Conservation (phyloP, 1,140 invertebrate genomes). For the Heterodera carotae region DNA sequence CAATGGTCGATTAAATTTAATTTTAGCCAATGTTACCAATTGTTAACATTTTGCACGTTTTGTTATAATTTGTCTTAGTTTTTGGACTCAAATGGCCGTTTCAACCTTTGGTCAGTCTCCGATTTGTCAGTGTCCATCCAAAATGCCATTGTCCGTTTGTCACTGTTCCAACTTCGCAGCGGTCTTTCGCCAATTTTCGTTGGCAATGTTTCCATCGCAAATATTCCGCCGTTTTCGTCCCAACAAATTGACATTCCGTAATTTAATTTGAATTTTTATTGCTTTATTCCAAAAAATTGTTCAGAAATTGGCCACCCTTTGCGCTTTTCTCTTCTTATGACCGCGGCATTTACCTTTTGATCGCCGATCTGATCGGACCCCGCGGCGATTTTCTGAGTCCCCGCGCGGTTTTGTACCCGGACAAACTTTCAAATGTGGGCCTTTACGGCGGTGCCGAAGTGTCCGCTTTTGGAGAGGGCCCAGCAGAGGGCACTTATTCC, state of each 20-base stretch:
- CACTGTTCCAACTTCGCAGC: conserved; percentile 26
- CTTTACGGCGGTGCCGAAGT: conserved; percentile 32
- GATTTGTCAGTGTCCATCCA: conserved; percentile 30
- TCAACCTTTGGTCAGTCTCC: conserved; percentile 51
- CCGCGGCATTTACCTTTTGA: conserved; percentile 24
- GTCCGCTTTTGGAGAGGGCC: conserved; percentile 1
- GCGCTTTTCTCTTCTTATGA: conserved; percentile 20
- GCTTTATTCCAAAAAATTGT: too few species aligned
- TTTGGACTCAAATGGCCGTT: conserved; percentile 38
- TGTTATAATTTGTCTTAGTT: conserved; percentile 39
- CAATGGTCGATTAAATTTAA: conserved; percentile 43
- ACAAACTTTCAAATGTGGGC: conserved; percentile 34
- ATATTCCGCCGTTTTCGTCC: conserved; percentile 31
- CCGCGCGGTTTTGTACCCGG: conserved; percentile 31
- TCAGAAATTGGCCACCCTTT: conserved; percentile 1
- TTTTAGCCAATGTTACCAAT: too few species aligned
- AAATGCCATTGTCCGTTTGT: conserved; percentile 38
- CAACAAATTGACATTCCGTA: not conserved
- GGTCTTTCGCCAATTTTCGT: conserved; percentile 48
- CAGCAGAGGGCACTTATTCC: conserved; percentile 5
- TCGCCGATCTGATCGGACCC: conserved; percentile 19
- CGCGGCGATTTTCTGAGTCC: conserved; percentile 12
- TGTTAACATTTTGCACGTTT: too few species aligned
- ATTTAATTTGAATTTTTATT: too few species aligned
- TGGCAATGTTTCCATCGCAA: not conserved